Percentiles rank a stretch among this genome's conserved stretches.
These are phyloP conservation scores for Numenius arquata DNA, from an alignment of 2,113 vertebrate species.

Conservation along the genomic window DNA sequence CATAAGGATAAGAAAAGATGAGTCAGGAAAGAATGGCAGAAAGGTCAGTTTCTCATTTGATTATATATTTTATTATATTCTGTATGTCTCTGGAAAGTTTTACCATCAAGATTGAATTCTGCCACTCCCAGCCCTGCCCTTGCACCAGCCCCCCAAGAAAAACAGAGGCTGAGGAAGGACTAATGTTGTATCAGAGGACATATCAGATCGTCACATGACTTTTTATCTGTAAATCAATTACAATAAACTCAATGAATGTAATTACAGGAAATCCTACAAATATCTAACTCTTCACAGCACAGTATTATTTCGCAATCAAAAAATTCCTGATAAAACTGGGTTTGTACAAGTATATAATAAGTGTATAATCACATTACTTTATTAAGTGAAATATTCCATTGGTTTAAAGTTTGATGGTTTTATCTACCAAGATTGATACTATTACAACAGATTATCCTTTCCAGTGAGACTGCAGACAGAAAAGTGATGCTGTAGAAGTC, in stretches of 20 bases:
- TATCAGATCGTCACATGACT: background rate
- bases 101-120: background rate
- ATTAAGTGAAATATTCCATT: slow-evolving; percentile 5
- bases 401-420: slow-evolving; percentile 12
- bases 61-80: background rate
- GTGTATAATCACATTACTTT: background rate
- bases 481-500: background rate
- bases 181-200: background rate
- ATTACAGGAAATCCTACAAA: background rate
- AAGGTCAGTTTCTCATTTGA: background rate
- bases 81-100: background rate
- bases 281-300: background rate
- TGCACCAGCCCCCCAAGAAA: background rate
- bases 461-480: background rate
- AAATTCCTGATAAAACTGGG: background rate
- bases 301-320: background rate
- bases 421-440: slow-evolving; percentile 15
- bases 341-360: background rate
- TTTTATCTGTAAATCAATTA: slow-evolving; percentile 7
- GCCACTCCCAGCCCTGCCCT: background rate
- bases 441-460: slow-evolving; percentile 31
- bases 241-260: background rate
- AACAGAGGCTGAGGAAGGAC: background rate
- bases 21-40: background rate
- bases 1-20: background rate